Evolutionary conservation across 2,888 invertebrate genomes (phyloP), one percentile per base, ranked within the genome.

Genomic region (Phortica magna): DNA sequence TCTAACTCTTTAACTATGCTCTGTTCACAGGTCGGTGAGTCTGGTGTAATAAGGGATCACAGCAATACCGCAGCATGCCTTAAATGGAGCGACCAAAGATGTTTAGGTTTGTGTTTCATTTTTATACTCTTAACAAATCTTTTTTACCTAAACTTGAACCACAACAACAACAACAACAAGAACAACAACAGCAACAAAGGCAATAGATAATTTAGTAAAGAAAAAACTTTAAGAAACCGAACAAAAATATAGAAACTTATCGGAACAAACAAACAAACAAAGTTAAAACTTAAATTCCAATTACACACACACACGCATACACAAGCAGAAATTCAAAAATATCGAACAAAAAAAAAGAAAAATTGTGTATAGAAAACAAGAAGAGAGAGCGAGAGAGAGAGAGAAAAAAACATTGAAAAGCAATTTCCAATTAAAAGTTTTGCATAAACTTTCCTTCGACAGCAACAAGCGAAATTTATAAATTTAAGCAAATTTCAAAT

Each of bases 41-140:
- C 90, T 79, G 89, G 89, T 78, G 88, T 89, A 79, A 88, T 89
- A 71, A 84, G 88, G 73, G 90, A 91, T 81, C 92, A 90, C 70
- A 89, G 87, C 74, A 91, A 87, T 82, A 83, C 89, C 71, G 91
- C 91, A 48, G 91, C 92, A 80, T 92, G 92, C 80, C 83, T 89
- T 77, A 90, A 90, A 80, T 88, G 91, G 87, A 88, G 89, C 80
- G 90, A 92, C 86, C 91, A 91, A 85, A 91, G 90, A 89, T 92
- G 92, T 83, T 90, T 92, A 92, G 92, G 92, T 92, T 92, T 92
- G 92, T 92, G 90, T 85, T 86, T 91, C 74, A 78, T 89, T 81
- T 87, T 87, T 81, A 82, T 89, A 83, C 79, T 84, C 79, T 83
- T 87, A 80, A 83, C 83, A 78, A 88, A 87, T 83, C 71, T 84